Conservation (phyloP, 1,140 invertebrate species). For the Melanaphis sacchari region DNA sequence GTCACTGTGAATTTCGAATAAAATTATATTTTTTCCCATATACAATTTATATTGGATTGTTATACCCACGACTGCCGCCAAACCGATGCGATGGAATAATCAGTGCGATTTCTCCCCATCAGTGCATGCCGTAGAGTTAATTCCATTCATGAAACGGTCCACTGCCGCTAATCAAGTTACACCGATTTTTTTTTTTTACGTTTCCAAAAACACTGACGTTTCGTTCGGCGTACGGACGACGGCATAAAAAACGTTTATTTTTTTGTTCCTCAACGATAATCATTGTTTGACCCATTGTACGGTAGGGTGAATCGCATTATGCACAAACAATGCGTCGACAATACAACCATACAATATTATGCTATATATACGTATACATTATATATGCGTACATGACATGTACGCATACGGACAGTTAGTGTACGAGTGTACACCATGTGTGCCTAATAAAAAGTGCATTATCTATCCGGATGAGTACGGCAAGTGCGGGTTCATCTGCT, state of each 20-base stretch:
- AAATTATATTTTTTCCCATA: neutral
- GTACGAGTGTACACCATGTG: constrained; percentile 45
- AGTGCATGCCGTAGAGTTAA: neutral
- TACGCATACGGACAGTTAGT: neutral
- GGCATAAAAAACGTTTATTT: constrained; percentile 40
- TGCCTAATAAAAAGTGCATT: constrained; percentile 57
- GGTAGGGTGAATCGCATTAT: constrained; percentile 51
- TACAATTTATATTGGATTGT: neutral
- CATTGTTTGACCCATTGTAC: constrained; percentile 43
- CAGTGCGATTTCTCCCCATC: neutral
- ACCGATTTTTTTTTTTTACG: neutral
- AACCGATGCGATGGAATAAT: neutral
- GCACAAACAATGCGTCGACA: constrained; percentile 38
- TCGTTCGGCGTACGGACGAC: neutral
- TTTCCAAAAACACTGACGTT: constrained; percentile 26
- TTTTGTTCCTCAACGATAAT: constrained; percentile 29
- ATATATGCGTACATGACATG: neutral
- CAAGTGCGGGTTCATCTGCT: constrained; percentile 53
- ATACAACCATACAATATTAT: neutral
- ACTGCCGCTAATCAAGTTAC: constrained; percentile 45
- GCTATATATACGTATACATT: neutral
- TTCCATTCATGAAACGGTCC: constrained; percentile 24
- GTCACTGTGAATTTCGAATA: neutral
- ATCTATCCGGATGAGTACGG: constrained; percentile 35
- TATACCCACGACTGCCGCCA: neutral